phyloP scores from a whole-genome alignment of 2,113 vertebrate genomes.

The Calcarius ornatus region DNA sequence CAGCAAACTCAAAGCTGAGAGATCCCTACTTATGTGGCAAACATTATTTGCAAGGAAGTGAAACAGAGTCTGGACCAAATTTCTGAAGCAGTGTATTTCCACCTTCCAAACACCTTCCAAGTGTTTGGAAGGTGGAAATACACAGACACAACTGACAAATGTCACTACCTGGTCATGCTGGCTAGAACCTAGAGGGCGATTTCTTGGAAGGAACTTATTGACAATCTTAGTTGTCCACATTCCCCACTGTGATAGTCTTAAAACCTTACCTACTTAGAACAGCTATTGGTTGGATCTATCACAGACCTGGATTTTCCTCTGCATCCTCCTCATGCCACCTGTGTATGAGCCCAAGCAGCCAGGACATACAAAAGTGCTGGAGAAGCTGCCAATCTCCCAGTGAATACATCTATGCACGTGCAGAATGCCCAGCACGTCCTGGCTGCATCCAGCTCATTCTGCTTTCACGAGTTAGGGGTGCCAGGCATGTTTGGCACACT shows the following conservation, averaged over 20 bases:
- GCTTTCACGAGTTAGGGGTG: background rate
- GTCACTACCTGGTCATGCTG: background rate
- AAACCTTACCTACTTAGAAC: background rate
- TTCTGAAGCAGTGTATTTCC: background rate
- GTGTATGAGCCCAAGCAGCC: background rate
- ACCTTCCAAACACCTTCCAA: background rate
- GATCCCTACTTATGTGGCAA: background rate
- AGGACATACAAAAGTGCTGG: background rate
- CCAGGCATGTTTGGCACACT: background rate
- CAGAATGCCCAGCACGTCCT: rapidly evolving
- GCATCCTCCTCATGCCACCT: background rate
- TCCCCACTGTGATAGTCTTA: background rate
- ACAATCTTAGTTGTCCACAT: background rate
- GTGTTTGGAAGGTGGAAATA: too few relatives aligned
- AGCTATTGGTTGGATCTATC: background rate
- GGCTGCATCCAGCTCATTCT: background rate
- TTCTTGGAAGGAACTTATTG: background rate
- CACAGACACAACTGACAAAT: background rate
- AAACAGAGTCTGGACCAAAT: background rate
- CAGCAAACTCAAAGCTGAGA: background rate
- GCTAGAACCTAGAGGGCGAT: background rate
- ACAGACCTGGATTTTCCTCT: background rate
- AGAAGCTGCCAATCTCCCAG: background rate
- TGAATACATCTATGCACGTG: rapidly evolving
- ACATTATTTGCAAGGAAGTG: background rate